Conservation (phyloP, 2,888 invertebrate species). For the Drosophila cyrtoloma region DNA sequence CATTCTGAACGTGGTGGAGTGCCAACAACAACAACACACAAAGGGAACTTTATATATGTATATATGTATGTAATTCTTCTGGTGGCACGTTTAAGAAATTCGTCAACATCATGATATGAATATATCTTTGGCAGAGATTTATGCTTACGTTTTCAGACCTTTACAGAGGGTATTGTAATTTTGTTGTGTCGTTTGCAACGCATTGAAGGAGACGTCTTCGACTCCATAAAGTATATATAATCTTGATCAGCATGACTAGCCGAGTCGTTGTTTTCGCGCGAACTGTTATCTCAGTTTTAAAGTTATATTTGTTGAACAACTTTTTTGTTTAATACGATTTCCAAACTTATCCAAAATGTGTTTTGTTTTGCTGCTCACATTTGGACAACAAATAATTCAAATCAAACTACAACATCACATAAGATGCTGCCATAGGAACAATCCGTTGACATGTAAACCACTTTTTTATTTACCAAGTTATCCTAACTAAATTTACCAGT, state of each 20-base stretch:
- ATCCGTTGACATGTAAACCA: not conserved
- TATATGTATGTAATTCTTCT: constrained; percentile 31
- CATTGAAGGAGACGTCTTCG: not conserved
- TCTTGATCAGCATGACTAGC: not conserved
- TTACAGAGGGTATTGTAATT: not conserved
- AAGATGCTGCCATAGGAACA: not conserved
- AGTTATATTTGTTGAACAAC: not conserved
- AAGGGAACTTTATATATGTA: constrained; percentile 55
- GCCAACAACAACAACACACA: constrained; percentile 52
- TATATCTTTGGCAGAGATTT: not conserved
- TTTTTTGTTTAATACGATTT: not conserved
- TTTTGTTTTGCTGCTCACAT: not conserved
- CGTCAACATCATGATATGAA: constrained; percentile 39
- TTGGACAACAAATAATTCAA: not conserved
- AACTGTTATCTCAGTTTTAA: not conserved
- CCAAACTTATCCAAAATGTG: not conserved
- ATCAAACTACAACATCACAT: not conserved
- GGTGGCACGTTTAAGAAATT: constrained; percentile 42
- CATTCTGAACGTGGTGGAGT: constrained; percentile 72
- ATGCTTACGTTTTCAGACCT: not conserved
- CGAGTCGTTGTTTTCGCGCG: not conserved
- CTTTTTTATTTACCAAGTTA: not conserved
- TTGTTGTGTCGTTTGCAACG: not conserved
- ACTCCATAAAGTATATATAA: not conserved
- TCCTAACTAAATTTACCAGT: not conserved